These are phyloP conservation scores for Esox niger DNA, from an alignment of 2,113 vertebrate species.

Conservation along the genomic window DNA sequence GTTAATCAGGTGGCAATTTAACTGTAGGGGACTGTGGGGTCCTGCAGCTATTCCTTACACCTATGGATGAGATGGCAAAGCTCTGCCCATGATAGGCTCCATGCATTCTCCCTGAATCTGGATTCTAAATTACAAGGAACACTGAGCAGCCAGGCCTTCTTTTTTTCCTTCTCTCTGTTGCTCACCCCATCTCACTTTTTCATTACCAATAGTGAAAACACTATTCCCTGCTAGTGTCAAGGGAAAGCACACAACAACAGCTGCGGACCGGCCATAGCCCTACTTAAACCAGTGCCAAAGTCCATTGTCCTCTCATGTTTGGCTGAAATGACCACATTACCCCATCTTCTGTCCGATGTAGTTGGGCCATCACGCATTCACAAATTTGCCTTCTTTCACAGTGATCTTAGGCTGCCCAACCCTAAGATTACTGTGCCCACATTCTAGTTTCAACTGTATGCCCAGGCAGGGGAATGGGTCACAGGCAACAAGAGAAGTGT, in stretches of 20 bases:
- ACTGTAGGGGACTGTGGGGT: too few species aligned
- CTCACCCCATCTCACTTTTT: slow-evolving; percentile 22
- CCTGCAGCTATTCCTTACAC: too few species aligned
- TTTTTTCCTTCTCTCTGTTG: slow-evolving; percentile 42
- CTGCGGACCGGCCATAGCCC: slow-evolving; percentile 55
- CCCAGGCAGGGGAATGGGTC: slow-evolving; percentile 69
- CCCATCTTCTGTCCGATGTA: slow-evolving; percentile 37
- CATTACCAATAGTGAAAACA: too few species aligned
- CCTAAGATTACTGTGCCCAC: slow-evolving; percentile 53
- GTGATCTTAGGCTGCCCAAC: slow-evolving; percentile 21
- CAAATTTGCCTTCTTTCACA: slow-evolving; percentile 41
- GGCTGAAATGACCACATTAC: slow-evolving; percentile 48
- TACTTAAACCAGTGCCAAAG: slow-evolving; percentile 33
- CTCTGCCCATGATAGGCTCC: too few species aligned
- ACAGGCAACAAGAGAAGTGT: slow-evolving; percentile 59
- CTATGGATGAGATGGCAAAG: too few species aligned
- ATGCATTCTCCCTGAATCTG: background rate
- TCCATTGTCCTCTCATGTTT: slow-evolving; percentile 57
- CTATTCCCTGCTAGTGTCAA: slow-evolving; percentile 40
- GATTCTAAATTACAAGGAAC: too few species aligned
- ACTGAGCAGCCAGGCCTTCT: slow-evolving; percentile 15
- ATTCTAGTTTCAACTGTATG: slow-evolving; percentile 59
- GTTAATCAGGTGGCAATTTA: too few species aligned
- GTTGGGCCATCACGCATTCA: slow-evolving; percentile 50
- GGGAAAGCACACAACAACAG: slow-evolving; percentile 67